These are phyloP conservation scores for Lineus longissimus DNA, from an alignment of 1,140 invertebrate species.

Conservation along the genomic window DNA sequence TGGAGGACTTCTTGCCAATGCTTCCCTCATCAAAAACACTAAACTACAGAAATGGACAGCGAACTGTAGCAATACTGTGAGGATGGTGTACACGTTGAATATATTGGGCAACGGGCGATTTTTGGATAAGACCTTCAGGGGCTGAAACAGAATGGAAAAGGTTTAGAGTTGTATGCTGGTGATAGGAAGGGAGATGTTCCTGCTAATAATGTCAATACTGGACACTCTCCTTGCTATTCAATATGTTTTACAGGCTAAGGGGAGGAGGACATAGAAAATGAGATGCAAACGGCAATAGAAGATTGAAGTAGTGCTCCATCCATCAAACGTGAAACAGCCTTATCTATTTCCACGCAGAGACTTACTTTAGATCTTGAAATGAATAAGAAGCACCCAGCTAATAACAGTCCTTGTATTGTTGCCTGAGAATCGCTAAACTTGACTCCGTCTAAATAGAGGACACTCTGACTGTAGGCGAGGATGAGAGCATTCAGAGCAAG, in stretches of 20 bases:
- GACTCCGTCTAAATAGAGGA: constrained; percentile 95
- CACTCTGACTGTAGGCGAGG: constrained; percentile 96
- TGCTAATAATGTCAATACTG: too few relatives aligned
- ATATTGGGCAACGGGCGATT: constrained; percentile 96
- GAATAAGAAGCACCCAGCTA: constrained; percentile 95
- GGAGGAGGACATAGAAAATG: too few relatives aligned
- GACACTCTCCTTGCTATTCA: too few relatives aligned
- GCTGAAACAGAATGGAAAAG: constrained; percentile 61
- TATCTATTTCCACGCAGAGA: background rate
- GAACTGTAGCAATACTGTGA: constrained; percentile 94
- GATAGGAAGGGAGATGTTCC: too few relatives aligned
- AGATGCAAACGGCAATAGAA: too few relatives aligned
- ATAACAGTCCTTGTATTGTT: constrained; percentile 82
- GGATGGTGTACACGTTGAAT: constrained; percentile 95
- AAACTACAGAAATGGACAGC: constrained; percentile 89
- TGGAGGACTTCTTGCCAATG: constrained; percentile 31
- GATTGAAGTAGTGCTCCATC: too few relatives aligned
- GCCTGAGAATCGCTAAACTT: constrained; percentile 98
- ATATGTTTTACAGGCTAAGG: too few relatives aligned
- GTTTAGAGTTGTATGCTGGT: background rate
- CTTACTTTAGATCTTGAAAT: constrained; percentile 94
- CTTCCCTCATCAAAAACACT: constrained; percentile 73
- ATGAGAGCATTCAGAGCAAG: constrained; percentile 97
- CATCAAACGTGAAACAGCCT: too few relatives aligned
- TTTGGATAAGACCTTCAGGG: constrained; percentile 86